Base-by-base conservation (phyloP, 2,888 invertebrate species). In the Leucophenga montana region DNA sequence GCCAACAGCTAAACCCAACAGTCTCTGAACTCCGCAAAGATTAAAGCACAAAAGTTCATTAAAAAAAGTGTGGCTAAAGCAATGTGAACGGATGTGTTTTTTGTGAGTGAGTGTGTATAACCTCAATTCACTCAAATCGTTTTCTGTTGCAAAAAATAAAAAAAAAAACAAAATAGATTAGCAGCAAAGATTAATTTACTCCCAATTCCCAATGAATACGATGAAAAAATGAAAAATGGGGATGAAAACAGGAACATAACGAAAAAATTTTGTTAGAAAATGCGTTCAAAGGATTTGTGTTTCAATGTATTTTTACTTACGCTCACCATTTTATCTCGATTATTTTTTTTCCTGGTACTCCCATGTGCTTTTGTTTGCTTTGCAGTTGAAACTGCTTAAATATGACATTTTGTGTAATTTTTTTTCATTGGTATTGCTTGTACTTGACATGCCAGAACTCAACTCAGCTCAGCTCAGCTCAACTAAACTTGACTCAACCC, bases 81-180 rank as follows among this genome's bases (percentile, higher is more conserved):
- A 6, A 39, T 61, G 56, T 20, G 27, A 27, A 27, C 18, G 18
- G 5, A 5, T 39, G 39, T 39, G 11, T 11, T 11, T 39, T 39
- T 39, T 39, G 44, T 8, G 44, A 27, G 64, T 46, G 20, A 46
- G 13, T 9, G 48, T 48, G 18, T 48, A 20, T 20, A 71, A 64
- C 39, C 50, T 39, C 59, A 68, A 67, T 46, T 16, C 27, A 54
- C 39, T n/a, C 4, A 46, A 57, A 27, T 27, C 27, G 5, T 39
- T 46, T 69, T 73, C 22, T 73, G 64, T 78, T 71, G 68, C 66
- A 13, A 62, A 69, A 70, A 73, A n/a, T n/a, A n/a, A n/a, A n/a
- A n/a, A n/a, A n/a, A n/a, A n/a, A n/a, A n/a, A n/a, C n/a, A 67
- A 67, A 59, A 31, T 68, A 48, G 59, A 69, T 69, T 66, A 66